Conservation (phyloP, 1,140 invertebrate species). For the Paraescarpia echinospica region DNA sequence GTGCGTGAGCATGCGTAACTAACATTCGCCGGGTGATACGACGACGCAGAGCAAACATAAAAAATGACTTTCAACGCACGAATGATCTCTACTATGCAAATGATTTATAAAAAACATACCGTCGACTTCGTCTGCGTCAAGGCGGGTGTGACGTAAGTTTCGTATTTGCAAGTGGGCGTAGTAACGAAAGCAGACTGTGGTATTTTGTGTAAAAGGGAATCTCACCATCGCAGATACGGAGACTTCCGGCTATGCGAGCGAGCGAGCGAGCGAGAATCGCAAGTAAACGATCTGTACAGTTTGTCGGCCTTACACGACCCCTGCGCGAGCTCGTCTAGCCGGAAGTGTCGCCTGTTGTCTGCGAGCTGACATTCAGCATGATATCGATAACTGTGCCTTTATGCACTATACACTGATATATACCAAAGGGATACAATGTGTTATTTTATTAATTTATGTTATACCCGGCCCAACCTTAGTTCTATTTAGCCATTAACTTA, state of each 20-base stretch:
- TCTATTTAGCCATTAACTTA: neutral
- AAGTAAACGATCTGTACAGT: neutral
- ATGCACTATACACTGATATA: neutral
- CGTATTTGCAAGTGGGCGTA: slow-evolving; percentile 3
- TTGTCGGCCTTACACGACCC: neutral
- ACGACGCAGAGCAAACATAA: neutral
- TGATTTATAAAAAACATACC: neutral
- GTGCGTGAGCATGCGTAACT: neutral
- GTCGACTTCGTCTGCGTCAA: neutral
- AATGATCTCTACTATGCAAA: neutral
- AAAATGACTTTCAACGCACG: neutral
- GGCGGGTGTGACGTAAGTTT: neutral
- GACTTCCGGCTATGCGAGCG: neutral
- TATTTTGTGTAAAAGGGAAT: neutral
- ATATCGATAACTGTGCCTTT: neutral
- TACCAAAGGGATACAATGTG: neutral
- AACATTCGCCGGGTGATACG: neutral
- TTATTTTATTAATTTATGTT: neutral
- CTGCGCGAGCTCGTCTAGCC: neutral
- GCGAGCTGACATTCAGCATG: neutral
- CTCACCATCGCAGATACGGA: neutral
- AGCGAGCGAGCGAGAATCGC: neutral
- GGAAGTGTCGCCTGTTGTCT: neutral
- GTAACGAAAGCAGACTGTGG: neutral
- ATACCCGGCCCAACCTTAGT: neutral